phyloP scores from a whole-genome alignment of 1,140 invertebrate species.

The Steinernema feltiae region DNA sequence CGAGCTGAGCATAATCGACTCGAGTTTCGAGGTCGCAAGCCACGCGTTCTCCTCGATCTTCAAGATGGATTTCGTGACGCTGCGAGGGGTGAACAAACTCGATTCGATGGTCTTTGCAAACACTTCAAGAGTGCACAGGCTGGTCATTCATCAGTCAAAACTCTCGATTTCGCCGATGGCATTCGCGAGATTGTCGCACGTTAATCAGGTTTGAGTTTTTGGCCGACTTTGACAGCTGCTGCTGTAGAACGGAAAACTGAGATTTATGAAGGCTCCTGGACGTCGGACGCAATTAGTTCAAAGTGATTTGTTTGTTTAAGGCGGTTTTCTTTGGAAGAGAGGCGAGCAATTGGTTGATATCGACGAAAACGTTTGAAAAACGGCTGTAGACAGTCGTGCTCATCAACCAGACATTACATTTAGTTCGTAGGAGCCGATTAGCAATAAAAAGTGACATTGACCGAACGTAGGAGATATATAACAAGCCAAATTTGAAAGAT shows the following conservation, averaged over 20 bases:
- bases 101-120: slow-evolving; percentile 36
- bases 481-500: no score
- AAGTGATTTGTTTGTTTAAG: slow-evolving; percentile 15
- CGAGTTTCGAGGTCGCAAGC: not conserved
- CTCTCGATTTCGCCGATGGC: slow-evolving; percentile 26
- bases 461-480: no score
- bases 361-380: not conserved
- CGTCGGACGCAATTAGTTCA: not conserved
- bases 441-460: no score
- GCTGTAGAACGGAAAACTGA: not conserved
- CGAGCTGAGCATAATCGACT: slow-evolving; percentile 4
- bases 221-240: not conserved
- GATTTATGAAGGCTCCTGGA: slow-evolving; percentile 15
- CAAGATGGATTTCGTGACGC: slow-evolving; percentile 43
- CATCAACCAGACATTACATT: not conserved
- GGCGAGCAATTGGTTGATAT: not conserved
- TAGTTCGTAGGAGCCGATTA: no score
- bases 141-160: slow-evolving; percentile 37
- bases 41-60: slow-evolving; percentile 25
- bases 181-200: slow-evolving; percentile 43
- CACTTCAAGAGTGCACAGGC: slow-evolving; percentile 39
- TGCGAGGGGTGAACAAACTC: slow-evolving; percentile 37
- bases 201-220: slow-evolving; percentile 43
- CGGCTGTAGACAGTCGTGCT: not conserved
- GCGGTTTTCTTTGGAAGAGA: not conserved